Conservation (phyloP, 2,797 vertebrate genomes). For the Pelodytes ibericus region DNA sequence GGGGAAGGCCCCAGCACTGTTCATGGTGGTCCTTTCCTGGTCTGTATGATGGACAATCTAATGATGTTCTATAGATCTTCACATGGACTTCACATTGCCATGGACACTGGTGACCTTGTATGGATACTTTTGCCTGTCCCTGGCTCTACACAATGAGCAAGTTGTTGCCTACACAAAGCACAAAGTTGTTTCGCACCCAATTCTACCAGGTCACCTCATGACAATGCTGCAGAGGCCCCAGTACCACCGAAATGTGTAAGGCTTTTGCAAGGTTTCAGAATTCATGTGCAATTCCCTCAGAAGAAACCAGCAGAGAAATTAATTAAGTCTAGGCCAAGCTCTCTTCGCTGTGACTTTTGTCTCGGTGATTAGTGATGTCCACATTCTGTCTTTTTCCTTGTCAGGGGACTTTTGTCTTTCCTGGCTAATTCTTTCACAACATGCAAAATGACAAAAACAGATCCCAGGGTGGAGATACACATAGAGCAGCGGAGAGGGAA, state of each 20-base stretch:
- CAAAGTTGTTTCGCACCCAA: too few species aligned
- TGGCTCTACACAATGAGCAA: too few species aligned
- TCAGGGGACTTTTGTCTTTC: conserved; percentile 53
- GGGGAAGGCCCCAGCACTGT: too few species aligned
- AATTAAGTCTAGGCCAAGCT: conserved; percentile 41
- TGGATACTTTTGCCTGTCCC: too few species aligned
- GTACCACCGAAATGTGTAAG: not conserved
- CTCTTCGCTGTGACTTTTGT: conserved; percentile 53
- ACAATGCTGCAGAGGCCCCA: conserved; percentile 22
- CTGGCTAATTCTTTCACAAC: conserved; percentile 36
- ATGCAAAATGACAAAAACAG: conserved; percentile 39
- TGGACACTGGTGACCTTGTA: too few species aligned
- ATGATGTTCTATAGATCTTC: too few species aligned
- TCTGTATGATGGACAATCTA: too few species aligned
- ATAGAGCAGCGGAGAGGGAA: too few species aligned
- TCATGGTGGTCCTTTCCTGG: too few species aligned
- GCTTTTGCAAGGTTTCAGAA: conserved; percentile 17
- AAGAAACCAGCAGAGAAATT: conserved; percentile 47
- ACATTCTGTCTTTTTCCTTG: conserved; percentile 45
- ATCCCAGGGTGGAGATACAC: not conserved
- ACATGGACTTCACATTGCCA: too few species aligned
- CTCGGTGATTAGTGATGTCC: conserved; percentile 46
- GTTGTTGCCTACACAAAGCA: too few species aligned
- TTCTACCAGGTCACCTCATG: not conserved
- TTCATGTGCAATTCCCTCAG: conserved; percentile 22